These are phyloP conservation scores for Sinosuthora webbiana DNA, from an alignment of 2,113 vertebrate species.

Conservation along the genomic window DNA sequence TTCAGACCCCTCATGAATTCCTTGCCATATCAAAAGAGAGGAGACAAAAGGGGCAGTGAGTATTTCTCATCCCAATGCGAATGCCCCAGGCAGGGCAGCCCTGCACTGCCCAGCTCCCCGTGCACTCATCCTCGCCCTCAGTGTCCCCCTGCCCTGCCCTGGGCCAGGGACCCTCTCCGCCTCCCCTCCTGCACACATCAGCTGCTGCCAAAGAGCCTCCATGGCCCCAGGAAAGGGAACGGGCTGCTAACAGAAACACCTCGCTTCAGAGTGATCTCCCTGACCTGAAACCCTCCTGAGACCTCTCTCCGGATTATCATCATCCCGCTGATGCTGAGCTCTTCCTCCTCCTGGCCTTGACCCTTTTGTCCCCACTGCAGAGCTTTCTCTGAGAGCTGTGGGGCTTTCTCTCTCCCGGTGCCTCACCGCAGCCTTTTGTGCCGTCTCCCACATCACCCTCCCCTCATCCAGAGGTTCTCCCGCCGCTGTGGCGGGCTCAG, in stretches of 20 bases:
- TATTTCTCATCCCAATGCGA: accelerated
- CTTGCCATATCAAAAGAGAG: neutral
- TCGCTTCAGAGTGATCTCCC: neutral
- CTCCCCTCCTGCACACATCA: accelerated
- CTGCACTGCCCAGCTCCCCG: neutral
- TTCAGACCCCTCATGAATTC: neutral
- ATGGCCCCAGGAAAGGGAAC: accelerated
- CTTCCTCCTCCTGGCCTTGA: neutral
- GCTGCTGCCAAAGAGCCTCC: accelerated
- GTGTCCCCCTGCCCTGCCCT: neutral
- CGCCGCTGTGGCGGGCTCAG: neutral
- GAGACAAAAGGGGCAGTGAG: neutral
- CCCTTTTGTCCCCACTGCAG: neutral
- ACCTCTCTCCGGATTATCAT: neutral
- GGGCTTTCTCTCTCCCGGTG: neutral
- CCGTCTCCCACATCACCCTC: neutral
- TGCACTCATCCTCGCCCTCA: neutral
- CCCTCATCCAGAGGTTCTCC: neutral
- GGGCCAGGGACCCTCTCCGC: neutral
- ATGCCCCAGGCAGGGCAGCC: neutral
- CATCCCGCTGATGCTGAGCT: neutral
- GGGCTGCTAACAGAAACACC: neutral
- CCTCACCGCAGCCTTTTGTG: neutral
- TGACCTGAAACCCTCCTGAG: neutral
- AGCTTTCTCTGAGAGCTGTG: neutral